Percentiles rank a stretch among this genome's conserved stretches.
Evolutionary conservation across 2,888 invertebrate genomes (phyloP).

Genomic region (Helicoverpa assulta): DNA sequence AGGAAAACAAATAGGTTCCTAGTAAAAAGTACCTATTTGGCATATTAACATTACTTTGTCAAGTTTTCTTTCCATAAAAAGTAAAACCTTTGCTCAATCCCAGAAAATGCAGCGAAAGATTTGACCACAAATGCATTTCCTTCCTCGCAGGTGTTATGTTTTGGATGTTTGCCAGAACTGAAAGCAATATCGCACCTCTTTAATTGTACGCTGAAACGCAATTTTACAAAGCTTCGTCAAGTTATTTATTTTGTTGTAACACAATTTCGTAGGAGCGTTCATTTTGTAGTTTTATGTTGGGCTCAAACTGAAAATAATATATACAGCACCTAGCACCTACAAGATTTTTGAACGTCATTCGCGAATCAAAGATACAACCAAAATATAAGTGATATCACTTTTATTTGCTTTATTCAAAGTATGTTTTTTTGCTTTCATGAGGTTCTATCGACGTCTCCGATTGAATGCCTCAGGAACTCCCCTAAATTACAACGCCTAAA

Average conservation of each 20-base stretch:
- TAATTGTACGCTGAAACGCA: constrained; percentile 62
- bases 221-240: constrained; percentile 52
- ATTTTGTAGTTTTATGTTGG: not conserved
- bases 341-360: no score
- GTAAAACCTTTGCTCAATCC: constrained; percentile 28
- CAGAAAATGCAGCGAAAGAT: constrained; percentile 38
- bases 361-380: no score
- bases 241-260: constrained; percentile 29
- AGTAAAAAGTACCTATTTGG: no score
- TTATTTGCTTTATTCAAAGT: no score
- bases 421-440: no score
- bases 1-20: no score
- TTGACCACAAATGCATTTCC: constrained; percentile 59
- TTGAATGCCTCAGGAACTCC: constrained; percentile 1
- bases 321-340: no score
- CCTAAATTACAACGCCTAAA: constrained; percentile 29
- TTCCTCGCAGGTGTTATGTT: constrained; percentile 60
- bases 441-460: no score
- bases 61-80: constrained; percentile 6
- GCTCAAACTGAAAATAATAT: not conserved
- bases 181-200: constrained; percentile 69
- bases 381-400: no score
- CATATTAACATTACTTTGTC: constrained; percentile 2
- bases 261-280: constrained; percentile 9
- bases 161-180: constrained; percentile 66